These are phyloP conservation scores for Ceryle rudis DNA, from an alignment of 2,797 vertebrate genomes.

Conservation along the genomic window DNA sequence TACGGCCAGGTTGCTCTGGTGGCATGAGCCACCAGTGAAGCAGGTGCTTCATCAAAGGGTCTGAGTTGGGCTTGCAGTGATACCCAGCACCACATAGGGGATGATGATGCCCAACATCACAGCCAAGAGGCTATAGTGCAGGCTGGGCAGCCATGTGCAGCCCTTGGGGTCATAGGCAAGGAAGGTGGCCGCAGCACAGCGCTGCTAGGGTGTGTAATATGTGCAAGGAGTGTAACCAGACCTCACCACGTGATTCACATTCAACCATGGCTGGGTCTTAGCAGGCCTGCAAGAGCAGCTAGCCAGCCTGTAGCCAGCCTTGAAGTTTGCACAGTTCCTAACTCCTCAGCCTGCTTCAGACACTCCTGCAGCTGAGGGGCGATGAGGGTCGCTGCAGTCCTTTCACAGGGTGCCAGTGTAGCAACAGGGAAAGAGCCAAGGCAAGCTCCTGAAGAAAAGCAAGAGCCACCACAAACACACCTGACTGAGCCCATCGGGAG, in stretches of 20 bases:
- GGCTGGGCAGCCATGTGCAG: neutral
- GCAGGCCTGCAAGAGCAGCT: neutral
- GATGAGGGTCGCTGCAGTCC: neutral
- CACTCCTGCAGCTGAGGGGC: neutral
- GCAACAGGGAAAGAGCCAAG: neutral
- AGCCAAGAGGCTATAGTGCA: neutral
- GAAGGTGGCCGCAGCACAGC: neutral
- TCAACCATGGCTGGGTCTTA: neutral
- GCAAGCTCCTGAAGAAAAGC: neutral
- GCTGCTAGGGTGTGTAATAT: accelerated
- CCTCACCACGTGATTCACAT: accelerated
- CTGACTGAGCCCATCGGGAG: neutral
- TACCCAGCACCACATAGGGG: neutral
- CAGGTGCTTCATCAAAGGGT: neutral
- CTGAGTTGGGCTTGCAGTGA: accelerated
- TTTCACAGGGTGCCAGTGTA: neutral
- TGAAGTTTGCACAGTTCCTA: neutral
- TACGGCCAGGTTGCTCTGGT: accelerated
- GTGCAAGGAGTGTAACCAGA: neutral
- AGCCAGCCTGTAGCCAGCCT: neutral
- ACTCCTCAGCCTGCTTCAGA: neutral
- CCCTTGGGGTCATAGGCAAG: accelerated
- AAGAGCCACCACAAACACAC: neutral
- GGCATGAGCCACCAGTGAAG: accelerated
- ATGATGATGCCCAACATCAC: neutral